phyloP scores from a whole-genome alignment of 1,140 invertebrate genomes.

The Pteromalus puparum region DNA sequence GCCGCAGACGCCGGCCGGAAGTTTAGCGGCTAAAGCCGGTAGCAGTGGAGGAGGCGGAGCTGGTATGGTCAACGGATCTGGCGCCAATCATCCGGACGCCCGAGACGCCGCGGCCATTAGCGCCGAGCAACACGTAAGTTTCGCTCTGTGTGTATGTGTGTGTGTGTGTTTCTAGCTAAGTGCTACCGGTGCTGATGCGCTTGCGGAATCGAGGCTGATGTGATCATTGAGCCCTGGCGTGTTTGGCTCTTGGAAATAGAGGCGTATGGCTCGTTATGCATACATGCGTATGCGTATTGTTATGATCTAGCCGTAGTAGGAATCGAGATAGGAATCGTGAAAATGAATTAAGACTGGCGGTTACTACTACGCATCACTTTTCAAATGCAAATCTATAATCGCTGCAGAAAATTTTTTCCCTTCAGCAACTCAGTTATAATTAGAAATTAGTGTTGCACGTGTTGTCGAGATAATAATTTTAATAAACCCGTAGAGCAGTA shows the following conservation, averaged over 20 bases:
- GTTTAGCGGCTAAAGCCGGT: slow-evolving; percentile 67
- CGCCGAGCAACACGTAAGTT: slow-evolving; percentile 69
- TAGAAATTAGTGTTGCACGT: background rate
- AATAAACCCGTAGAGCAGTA: background rate
- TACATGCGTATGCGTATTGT: no score
- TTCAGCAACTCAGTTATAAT: background rate
- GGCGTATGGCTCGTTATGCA: no score
- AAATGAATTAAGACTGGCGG: no score
- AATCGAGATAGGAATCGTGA: no score
- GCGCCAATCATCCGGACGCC: slow-evolving; percentile 68
- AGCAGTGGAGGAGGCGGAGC: slow-evolving; percentile 57
- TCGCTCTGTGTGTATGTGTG: background rate
- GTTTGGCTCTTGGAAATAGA: no score
- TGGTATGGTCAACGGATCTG: slow-evolving; percentile 69
- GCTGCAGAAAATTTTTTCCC: background rate
- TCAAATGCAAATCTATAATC: background rate
- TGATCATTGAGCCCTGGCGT: background rate
- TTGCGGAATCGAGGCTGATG: background rate
- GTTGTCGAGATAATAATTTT: background rate
- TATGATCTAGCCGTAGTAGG: no score
- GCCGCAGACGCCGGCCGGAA: slow-evolving; percentile 75
- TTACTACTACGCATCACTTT: no score
- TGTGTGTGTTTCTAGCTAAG: background rate
- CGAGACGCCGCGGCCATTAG: slow-evolving; percentile 68
- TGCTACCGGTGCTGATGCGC: background rate